Evolutionary conservation across 2,888 invertebrate genomes (phyloP).

Genomic region (Sympetrum striolatum): DNA sequence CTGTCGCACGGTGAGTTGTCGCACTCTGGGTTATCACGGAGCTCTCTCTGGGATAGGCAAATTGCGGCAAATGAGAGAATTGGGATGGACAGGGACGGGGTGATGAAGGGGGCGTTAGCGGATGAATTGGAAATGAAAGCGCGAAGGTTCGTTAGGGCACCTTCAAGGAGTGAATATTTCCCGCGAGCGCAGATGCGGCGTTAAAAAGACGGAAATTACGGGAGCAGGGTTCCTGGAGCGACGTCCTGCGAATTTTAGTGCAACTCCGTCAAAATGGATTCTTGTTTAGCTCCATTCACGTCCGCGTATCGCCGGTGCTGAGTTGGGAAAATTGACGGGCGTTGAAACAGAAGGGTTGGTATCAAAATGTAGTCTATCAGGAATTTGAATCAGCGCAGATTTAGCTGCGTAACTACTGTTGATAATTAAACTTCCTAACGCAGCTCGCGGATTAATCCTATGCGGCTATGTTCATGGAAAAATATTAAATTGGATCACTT

Average conservation of each 20-base stretch:
- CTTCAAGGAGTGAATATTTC: neutral
- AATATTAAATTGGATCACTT: too few species aligned
- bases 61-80: neutral
- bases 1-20: too few species aligned
- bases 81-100: neutral
- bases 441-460: too few species aligned
- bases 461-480: too few species aligned
- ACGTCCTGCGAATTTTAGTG: neutral
- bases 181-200: neutral
- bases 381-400: too few species aligned
- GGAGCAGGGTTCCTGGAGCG: neutral
- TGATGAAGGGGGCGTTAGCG: neutral
- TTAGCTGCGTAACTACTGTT: too few species aligned
- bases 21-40: too few species aligned
- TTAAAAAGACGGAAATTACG: neutral
- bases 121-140: neutral
- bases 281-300: neutral
- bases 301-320: neutral
- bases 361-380: too few species aligned
- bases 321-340: neutral
- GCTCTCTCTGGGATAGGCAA: neutral
- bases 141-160: neutral
- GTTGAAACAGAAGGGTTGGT: neutral
- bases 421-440: too few species aligned
- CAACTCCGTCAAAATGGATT: neutral